These are phyloP conservation scores for Hirtodrosophila confusa DNA, from an alignment of 2,888 invertebrate genomes.

Conservation along the genomic window DNA sequence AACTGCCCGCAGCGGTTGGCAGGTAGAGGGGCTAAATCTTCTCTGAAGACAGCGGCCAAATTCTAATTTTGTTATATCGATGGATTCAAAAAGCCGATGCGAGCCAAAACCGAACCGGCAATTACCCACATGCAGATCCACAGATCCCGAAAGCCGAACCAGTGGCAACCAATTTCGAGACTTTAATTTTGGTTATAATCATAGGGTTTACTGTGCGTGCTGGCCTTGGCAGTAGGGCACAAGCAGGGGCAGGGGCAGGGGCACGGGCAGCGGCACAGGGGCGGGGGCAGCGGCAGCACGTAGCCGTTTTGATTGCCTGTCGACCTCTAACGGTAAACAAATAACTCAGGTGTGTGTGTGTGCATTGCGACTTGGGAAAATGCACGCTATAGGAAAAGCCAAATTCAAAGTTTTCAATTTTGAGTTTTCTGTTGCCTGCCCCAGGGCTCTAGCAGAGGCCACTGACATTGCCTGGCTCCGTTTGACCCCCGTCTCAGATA, in stretches of 20 bases:
- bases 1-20: conserved; percentile 38
- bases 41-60: conserved; percentile 20
- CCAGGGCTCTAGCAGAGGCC: not conserved
- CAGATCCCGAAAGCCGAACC: conserved; percentile 8
- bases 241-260: conserved; percentile 2
- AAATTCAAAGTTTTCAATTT: conserved; percentile 1
- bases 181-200: conserved; percentile 64
- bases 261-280: conserved; percentile 10
- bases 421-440: not conserved
- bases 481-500: conserved; percentile 2
- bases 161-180: conserved; percentile 38
- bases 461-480: conserved; percentile 7
- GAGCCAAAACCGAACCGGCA: conserved; percentile 33
- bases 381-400: conserved; percentile 9
- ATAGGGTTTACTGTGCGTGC: conserved; percentile 61
- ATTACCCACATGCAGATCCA: conserved; percentile 67
- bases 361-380: not conserved
- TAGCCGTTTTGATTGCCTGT: conserved; percentile 69
- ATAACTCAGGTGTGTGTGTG: conserved; percentile 7
- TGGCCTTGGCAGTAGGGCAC: conserved; percentile 71
- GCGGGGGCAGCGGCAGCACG: conserved; percentile 7
- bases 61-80: conserved; percentile 48
- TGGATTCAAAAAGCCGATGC: conserved; percentile 21
- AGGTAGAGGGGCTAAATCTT: conserved; percentile 11
- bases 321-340: conserved; percentile 65